phyloP scores from a whole-genome alignment of 2,888 invertebrate genomes.

The Spisula solida region DNA sequence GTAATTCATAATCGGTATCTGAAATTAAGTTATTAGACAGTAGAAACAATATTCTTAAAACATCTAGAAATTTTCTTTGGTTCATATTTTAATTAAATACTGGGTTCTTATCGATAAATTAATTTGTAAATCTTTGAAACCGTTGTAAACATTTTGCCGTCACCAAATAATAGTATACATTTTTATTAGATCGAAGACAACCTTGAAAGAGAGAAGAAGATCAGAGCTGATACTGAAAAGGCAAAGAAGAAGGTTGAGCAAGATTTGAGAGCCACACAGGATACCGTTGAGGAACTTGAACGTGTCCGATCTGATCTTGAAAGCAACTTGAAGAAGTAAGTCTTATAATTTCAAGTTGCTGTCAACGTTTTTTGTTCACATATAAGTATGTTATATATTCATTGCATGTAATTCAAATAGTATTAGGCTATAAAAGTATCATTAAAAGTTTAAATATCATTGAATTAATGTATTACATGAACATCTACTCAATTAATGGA shows the following conservation, averaged over 20 bases:
- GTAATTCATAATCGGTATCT: background rate
- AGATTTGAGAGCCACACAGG: conserved; percentile 94
- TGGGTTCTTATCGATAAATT: background rate
- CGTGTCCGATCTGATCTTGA: conserved; percentile 86
- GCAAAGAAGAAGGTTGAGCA: conserved; percentile 99
- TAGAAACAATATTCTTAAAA: no score
- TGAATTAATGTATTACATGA: no score
- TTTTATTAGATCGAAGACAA: conserved; percentile 94
- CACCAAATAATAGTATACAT: background rate
- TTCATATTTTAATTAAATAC: no score
- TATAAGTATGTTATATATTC: no score
- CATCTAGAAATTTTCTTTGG: no score
- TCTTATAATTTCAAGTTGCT: conserved; percentile 33
- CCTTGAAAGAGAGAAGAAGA: conserved; percentile 99
- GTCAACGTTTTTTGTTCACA: no score
- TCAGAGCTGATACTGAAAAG: conserved; percentile 99
- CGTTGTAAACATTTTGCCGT: background rate
- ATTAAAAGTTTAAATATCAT: no score
- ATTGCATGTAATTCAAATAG: no score
- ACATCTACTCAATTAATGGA: no score
- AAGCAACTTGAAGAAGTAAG: conserved; percentile 80
- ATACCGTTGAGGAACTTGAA: conserved; percentile 87
- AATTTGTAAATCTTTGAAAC: background rate
- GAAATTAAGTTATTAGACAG: no score
- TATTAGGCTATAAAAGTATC: no score